Conservation (phyloP, 2,113 vertebrate genomes). For the Dicaeum eximium region DNA sequence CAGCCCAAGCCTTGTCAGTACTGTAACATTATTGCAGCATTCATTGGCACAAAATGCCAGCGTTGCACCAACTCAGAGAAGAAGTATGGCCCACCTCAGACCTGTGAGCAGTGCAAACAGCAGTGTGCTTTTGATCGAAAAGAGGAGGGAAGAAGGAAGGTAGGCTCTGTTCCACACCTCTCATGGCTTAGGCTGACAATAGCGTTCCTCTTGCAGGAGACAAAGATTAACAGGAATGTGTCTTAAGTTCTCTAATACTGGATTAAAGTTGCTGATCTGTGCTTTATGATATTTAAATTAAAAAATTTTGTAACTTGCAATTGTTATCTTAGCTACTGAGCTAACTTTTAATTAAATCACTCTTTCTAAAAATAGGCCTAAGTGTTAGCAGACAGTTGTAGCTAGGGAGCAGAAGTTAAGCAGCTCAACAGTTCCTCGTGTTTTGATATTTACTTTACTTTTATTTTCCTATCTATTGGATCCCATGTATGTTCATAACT, state of each 20-base stretch:
- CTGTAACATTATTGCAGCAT: conserved; percentile 98
- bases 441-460: neutral
- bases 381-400: neutral
- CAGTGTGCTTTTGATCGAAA: conserved; percentile 98
- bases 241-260: neutral
- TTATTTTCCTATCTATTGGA: rapidly evolving
- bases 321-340: neutral
- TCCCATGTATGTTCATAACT: neutral
- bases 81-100: conserved; percentile 94
- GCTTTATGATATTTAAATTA: neutral
- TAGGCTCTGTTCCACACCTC: conserved; percentile 45
- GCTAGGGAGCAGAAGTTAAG: neutral
- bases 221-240: neutral
- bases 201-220: neutral
- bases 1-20: conserved; percentile 99
- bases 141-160: conserved; percentile 96
- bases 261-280: neutral
- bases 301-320: neutral
- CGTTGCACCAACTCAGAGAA: conserved; percentile 98
- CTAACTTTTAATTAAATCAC: neutral
- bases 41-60: conserved; percentile 97
- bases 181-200: neutral
- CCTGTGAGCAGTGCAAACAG: conserved; percentile 97
- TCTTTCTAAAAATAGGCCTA: neutral
- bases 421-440: neutral